Base-by-base conservation (phyloP, 2,113 vertebrate species). In the Sakesphorus luctuosus region DNA sequence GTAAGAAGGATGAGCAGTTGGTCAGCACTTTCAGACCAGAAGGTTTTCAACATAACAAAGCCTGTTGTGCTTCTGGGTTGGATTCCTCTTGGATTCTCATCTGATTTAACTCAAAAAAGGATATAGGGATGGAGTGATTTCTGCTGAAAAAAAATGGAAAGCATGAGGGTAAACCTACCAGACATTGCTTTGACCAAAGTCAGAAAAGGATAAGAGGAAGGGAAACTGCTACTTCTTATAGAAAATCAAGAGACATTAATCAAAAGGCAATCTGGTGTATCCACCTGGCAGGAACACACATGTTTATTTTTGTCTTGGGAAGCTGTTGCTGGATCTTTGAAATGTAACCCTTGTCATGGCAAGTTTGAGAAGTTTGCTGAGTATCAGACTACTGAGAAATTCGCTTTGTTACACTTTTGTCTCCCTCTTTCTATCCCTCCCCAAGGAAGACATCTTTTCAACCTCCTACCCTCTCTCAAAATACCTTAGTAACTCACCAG, bases 391-490 rank as follows among this genome's bases (percentile, higher is more conserved):
- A 72, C 66, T 69, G 49, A 89, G 59, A 81, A 93, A 89, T 93
- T 80, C 11, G 47, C 55, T 88, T 84, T 82, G 81, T 90, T 96
- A 93, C 53, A 56, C 95, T 96, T 92, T 72, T 46, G 58, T 84
- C 91, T 96, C 79, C 87, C 90, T 94, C 73, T 52, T 95, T 88
- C 68, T 44, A 31, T 61, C 69, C 46, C 68, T 96, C 72, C 75
- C 80, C 49, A 52, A 80, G 68, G 72, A 84, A 90, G 95, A 89
- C 4, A 68, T 86, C 63, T 90, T 90, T 89, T 87, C 84, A 86
- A 92, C 77, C 52, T 79, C 89, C 93, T 95, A 71, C 92, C 89
- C 82, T 91, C 65, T 96, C 97, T 95, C 92, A 94, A 97, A 97
- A 97, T 96, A 92, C 95, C 3, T 1, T 53, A 85, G 85, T 89